Evolutionary conservation across 2,113 vertebrate species (phyloP), one percentile per base, ranked within the genome.

Genomic region (Eulemur rufifrons): DNA sequence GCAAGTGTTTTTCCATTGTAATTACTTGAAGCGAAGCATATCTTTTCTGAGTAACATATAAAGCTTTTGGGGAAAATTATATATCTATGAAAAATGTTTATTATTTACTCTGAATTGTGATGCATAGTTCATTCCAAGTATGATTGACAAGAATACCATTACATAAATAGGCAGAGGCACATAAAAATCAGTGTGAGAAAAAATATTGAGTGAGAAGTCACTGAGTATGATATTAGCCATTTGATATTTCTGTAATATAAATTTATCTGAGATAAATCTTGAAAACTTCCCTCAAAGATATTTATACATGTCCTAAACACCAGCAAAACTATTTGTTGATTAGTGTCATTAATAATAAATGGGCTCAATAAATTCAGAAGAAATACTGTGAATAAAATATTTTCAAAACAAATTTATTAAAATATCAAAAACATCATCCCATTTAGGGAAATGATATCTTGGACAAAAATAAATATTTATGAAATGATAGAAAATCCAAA

Each of bases 81-180:
- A 56, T 84, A 92, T 96, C 84, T 96, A 77, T 93, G 52, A 97
- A 97, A 97, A 84, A 91, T 92, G n/a, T 90, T 97, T 95, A 81
- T 93, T 95, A 93, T 97, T 98, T 97, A 88, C 71, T 97, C 71
- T 94, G 94, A 92, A 92, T 89, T 91, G 32, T 93, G 89, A 77
- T 76, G 25, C 45, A 95, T 77, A 76, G 66, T 5, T 88, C 95
- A 89, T 98, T 98, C 77, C 91, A 82, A 97, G 47, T 76, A 96
- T 98, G 96, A 97, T 74, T 95, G 93, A 80, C 77, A 98, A 86
- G 94, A 71, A 97, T 47, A 74, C 85, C 59, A 95, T 96, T 94
- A 90, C 85, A 59, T 78, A 91, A 93, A 91, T 37, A 85, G 64
- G 6, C 37, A 92, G 15, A 81, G 7, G 39, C 64, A 59, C 25